Evolutionary conservation across 2,113 vertebrate genomes (phyloP), one percentile per base, ranked within the genome.

Genomic region (Bufo bufo): DNA sequence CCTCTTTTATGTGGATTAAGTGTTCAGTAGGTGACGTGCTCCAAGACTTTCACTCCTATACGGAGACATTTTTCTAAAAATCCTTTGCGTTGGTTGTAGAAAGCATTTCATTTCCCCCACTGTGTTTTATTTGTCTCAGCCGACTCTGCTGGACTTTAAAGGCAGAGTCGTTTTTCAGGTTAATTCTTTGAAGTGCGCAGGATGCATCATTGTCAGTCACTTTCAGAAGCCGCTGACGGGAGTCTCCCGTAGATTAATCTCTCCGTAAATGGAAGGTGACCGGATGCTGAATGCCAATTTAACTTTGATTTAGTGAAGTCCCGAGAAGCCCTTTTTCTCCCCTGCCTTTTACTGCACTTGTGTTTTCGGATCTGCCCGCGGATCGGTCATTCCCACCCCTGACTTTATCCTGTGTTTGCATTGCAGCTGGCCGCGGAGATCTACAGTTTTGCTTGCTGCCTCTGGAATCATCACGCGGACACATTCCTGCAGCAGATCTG

Each of bases 391-490:
- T 47, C 19, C 71, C 71, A 16, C 3, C 43, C 49, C 71, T 75
- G 45, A 75, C 69, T 6, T 66, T n/a, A 91, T 90, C 17, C 1
- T 87, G 65, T 88, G 33, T 89, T 33, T 72, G n/a, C 56, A 91
- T 93, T 94, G 17, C 94, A 99, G 98, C 95, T 99, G 93, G 95
- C 98, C 8, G 97, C 97, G 75, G 96, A 95, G 91, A 98, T 99
- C 94, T 99, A 99, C 93, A 96, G 94, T 93, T 99, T 99, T 93
- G 95, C 96, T 0, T 99, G 97, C 92, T 99, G 97, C 91, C 94
- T 99, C 86, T 99, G 98, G 98, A 98, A 96, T 94, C 97, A 99
- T 92, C 97, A 99, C 92, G 98, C 96, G 0, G 97, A 99, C 92
- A 96, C 94, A 54, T 99, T 99, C 93, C 95, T 99, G 63, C 97